A percentile compares a stretch with the other conserved stretches of the same genome.
These are phyloP conservation scores for Prosapia bicincta DNA, from an alignment of 2,888 invertebrate species.

Conservation along the genomic window DNA sequence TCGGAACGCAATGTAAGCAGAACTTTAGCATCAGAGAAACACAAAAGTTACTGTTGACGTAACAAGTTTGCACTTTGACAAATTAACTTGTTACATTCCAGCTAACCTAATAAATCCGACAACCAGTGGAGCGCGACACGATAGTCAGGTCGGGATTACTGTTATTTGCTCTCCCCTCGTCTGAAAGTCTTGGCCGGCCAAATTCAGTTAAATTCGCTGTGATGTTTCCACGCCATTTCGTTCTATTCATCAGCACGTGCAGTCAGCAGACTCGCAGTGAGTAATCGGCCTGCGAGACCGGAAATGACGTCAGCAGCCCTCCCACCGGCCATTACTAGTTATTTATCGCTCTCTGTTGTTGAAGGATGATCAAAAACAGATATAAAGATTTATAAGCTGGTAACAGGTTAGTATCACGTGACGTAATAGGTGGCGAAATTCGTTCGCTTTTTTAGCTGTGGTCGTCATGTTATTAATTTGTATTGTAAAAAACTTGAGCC, in stretches of 20 bases:
- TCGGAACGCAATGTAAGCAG: not conserved
- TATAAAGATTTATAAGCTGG: not conserved
- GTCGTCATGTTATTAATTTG: too few relatives aligned
- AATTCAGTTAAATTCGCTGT: not conserved
- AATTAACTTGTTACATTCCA: not conserved
- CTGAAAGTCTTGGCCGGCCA: not conserved
- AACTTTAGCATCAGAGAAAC: not conserved
- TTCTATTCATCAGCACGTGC: conserved; percentile 2
- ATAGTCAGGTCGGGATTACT: not conserved
- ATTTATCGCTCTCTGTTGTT: not conserved
- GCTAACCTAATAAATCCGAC: not conserved
- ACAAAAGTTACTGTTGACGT: not conserved
- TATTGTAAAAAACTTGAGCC: too few relatives aligned
- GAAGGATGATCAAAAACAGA: conserved; percentile 1
- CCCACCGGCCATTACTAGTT: not conserved
- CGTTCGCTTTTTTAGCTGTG: too few relatives aligned
- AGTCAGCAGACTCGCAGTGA: not conserved
- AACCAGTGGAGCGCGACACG: not conserved
- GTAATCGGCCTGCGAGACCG: not conserved
- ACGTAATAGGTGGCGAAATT: too few relatives aligned
- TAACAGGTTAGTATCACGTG: not conserved
- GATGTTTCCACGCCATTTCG: conserved; percentile 2
- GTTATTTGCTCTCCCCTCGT: not conserved
- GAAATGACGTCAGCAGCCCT: not conserved
- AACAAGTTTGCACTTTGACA: not conserved